Percentiles rank a stretch among this genome's conserved stretches.
Evolutionary conservation across 2,888 invertebrate genomes (phyloP).

Genomic region (Amphipyra tragopoginis): DNA sequence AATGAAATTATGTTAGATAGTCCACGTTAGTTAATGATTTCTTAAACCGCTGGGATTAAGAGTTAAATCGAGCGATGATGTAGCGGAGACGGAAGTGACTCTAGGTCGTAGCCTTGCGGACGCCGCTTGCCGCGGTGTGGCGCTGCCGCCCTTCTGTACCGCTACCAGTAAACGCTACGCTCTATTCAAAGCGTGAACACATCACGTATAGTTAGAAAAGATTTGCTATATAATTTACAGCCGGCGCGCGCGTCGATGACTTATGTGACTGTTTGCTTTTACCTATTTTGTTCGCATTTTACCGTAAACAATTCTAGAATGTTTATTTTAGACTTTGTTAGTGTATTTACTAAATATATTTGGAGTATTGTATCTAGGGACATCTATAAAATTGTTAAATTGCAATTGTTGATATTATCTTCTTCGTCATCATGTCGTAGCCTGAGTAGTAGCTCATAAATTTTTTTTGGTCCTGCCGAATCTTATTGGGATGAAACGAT

Average conservation of each 20-base stretch:
- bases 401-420: too few species aligned
- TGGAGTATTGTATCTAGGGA: too few species aligned
- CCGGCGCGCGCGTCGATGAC: background rate
- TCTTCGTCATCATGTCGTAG: too few species aligned
- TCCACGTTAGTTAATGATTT: constrained; percentile 12
- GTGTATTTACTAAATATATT: too few species aligned
- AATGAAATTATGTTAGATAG: constrained; percentile 6
- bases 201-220: constrained; percentile 25
- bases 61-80: constrained; percentile 62
- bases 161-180: constrained; percentile 26
- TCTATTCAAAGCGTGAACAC: constrained; percentile 25
- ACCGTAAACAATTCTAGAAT: background rate
- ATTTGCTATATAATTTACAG: constrained; percentile 4
- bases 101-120: constrained; percentile 83
- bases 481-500: background rate
- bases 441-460: too few species aligned
- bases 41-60: constrained; percentile 27
- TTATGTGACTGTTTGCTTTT: constrained; percentile 5
- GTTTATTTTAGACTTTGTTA: too few species aligned
- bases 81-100: constrained; percentile 75
- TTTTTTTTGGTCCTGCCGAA: too few species aligned
- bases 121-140: constrained; percentile 59
- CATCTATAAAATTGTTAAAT: too few species aligned
- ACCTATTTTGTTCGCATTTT: background rate
- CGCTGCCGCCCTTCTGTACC: constrained; percentile 45